Conservation (phyloP, 2,113 vertebrate species). For the Oncorhynchus gorbuscha region DNA sequence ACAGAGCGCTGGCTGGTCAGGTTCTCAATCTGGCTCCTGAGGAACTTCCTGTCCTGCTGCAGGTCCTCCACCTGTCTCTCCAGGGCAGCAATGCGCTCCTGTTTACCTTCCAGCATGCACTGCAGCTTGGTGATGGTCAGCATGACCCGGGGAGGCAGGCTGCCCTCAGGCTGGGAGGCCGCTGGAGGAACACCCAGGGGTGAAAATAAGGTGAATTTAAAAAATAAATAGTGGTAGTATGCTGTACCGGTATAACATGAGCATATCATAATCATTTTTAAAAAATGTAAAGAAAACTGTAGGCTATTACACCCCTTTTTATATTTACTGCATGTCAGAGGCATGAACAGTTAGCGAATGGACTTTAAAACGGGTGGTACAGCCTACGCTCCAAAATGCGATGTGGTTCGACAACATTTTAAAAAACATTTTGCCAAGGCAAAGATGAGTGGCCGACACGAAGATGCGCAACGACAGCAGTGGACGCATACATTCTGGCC, state of each 20-base stretch:
- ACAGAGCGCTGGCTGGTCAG: conserved; percentile 64
- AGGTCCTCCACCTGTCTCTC: conserved; percentile 75
- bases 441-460: too few relatives aligned
- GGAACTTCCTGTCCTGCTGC: conserved; percentile 75
- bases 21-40: conserved; percentile 73
- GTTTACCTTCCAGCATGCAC: conserved; percentile 73
- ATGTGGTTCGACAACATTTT: too few relatives aligned
- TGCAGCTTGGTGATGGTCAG: conserved; percentile 75
- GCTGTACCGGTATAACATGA: too few relatives aligned
- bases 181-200: conserved; percentile 26
- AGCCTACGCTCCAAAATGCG: neutral
- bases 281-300: too few relatives aligned
- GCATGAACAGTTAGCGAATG: too few relatives aligned
- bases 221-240: too few relatives aligned
- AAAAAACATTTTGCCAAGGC: too few relatives aligned
- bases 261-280: too few relatives aligned
- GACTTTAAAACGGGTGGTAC: too few relatives aligned
- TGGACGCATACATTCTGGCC: neutral
- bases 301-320: too few relatives aligned
- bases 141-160: conserved; percentile 64
- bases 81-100: conserved; percentile 67
- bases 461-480: too few relatives aligned
- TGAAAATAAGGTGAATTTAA: neutral
- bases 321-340: too few relatives aligned
- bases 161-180: conserved; percentile 42